Evolutionary conservation across 2,888 invertebrate genomes (phyloP), one percentile per base, ranked within the genome.

Genomic region (Gryllus longicercus): DNA sequence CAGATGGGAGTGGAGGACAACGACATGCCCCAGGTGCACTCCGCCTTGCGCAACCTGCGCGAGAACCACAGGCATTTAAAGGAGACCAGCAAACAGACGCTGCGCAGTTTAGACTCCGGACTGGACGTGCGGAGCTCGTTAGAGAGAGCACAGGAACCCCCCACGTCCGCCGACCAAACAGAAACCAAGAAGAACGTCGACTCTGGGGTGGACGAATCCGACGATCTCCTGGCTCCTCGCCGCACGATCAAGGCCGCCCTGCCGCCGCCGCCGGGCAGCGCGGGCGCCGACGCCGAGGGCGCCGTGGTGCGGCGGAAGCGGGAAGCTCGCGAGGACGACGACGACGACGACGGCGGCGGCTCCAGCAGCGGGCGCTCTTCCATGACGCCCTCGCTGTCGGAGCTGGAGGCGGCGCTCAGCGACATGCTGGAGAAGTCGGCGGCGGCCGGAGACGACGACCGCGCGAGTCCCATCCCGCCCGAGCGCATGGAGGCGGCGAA

Each of bases 331-430:
- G 38, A 38, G 38, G 38, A 8, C 38, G 16, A 12, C 63, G 63
- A 16, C 63, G 51, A 51, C 51, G 51, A 51, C 51, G 51, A 51
- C 51, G 51, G n/a, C 18, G 79, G 77, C 51, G 50, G 75, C 14
- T 76, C 77, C n/a, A 80, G 81, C 76, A 82, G 82, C 74, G 81
- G 81, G 10, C 75, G 80, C 0, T 82, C 82, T 4, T 87, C 87
- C 79, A 87, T 86, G 86, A 87, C 87, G 49, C 86, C 87, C 25
- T 86, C 86, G 75, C 83, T 87, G 76, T 86, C 85, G 23, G 87
- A 87, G 81, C 82, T 87, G 51, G 86, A 87, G 81, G 85, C 84
- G 2, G 86, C 87, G 11, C 83, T 87, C n/a, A 86, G 86, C 14
- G 86, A 86, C 81, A 86, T 87, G 85, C 82, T 87, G 25, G 87